phyloP scores from a whole-genome alignment of 2,888 invertebrate genomes.

The Sphecodes monilicornis region DNA sequence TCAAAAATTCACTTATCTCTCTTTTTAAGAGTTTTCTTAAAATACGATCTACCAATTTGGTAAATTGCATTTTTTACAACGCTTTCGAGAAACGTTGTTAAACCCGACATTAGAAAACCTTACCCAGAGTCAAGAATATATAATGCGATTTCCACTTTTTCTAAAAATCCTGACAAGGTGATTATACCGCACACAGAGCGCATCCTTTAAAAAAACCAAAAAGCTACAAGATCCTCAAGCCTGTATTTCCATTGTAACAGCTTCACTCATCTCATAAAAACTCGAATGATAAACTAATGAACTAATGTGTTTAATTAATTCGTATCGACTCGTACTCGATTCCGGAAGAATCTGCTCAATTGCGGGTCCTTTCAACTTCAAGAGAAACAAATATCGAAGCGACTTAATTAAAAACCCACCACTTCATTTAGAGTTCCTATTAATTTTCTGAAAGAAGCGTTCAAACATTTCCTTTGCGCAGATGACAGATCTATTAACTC shows the following conservation, averaged over 20 bases:
- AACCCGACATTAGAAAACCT: background rate
- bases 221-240: background rate
- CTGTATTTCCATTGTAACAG: background rate
- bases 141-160: background rate
- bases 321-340: conserved; percentile 9
- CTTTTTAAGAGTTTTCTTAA: background rate
- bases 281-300: conserved; percentile 10
- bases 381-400: background rate
- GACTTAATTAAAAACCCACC: background rate
- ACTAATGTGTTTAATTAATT: conserved; percentile 16
- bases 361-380: background rate
- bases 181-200: background rate
- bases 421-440: conserved; percentile 45
- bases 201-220: background rate
- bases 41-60: background rate
- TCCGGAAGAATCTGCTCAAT: conserved; percentile 28
- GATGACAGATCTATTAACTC: background rate
- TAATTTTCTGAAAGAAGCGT: background rate
- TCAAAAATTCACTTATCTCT: background rate
- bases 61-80: background rate
- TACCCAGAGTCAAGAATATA: background rate
- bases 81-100: background rate
- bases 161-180: background rate
- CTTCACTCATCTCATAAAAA: conserved; percentile 2
- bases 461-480: background rate